Conservation (phyloP, 2,113 vertebrate genomes). For the Mirounga angustirostris region DNA sequence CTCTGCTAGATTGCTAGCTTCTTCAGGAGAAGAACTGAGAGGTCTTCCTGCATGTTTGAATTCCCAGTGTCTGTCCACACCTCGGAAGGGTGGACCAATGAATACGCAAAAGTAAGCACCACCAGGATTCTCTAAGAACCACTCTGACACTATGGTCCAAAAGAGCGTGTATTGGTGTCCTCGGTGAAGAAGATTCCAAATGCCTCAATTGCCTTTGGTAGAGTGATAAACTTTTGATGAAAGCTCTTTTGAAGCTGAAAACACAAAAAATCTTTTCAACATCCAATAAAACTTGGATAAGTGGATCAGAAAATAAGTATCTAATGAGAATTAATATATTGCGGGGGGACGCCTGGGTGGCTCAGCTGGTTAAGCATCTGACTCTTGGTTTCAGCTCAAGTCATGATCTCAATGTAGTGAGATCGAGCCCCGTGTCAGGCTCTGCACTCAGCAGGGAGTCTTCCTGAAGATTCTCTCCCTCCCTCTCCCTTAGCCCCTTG, state of each 20-base stretch:
- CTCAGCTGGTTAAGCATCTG: background rate
- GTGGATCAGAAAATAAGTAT: background rate
- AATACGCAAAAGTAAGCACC: background rate
- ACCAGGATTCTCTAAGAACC: background rate
- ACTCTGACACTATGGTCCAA: rapidly evolving
- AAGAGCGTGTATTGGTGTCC: background rate
- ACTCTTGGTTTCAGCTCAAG: background rate
- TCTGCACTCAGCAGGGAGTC: background rate
- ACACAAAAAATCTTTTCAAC: background rate
- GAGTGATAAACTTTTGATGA: background rate
- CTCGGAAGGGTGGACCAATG: background rate
- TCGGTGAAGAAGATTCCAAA: background rate
- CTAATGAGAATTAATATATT: background rate
- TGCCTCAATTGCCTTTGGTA: background rate
- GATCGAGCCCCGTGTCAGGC: background rate
- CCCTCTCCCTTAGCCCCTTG: background rate
- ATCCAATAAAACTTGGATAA: background rate
- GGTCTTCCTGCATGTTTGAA: background rate
- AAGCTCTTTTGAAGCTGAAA: background rate
- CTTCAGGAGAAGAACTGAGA: background rate
- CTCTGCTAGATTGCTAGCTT: background rate
- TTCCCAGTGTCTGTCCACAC: background rate
- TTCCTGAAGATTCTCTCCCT: background rate
- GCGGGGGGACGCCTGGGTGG: background rate
- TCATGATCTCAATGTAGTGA: background rate